Conservation (phyloP, 2,888 invertebrate genomes). For the Chorisops tibialis region DNA sequence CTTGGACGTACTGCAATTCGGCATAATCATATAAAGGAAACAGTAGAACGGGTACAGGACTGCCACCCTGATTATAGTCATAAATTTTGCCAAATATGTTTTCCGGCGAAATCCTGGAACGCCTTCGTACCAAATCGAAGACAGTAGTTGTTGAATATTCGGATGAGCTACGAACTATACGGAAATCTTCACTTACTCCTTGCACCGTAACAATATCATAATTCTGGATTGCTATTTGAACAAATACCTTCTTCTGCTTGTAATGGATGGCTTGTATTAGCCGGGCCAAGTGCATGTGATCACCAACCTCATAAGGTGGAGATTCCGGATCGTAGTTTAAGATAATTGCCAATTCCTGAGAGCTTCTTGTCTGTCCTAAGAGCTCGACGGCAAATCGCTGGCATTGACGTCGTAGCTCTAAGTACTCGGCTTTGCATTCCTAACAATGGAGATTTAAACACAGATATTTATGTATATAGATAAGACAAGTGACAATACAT, state of each 20-base stretch:
- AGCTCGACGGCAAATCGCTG: slow-evolving; percentile 90
- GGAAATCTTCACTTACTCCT: not conserved
- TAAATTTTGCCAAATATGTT: slow-evolving; percentile 66
- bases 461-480: not conserved
- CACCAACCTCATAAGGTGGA: slow-evolving; percentile 70
- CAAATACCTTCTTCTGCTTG: slow-evolving; percentile 85
- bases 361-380: slow-evolving; percentile 85
- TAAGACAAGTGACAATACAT: not conserved
- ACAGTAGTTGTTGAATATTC: slow-evolving; percentile 87
- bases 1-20: slow-evolving; percentile 73
- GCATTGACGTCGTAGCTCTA: slow-evolving; percentile 77
- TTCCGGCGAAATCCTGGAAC: slow-evolving; percentile 89
- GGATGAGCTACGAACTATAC: slow-evolving; percentile 90
- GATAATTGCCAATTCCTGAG: slow-evolving; percentile 88
- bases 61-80: slow-evolving; percentile 73
- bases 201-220: not conserved
- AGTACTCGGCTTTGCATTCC: slow-evolving; percentile 89
- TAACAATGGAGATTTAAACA: slow-evolving; percentile 39
- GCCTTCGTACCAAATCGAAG: slow-evolving; percentile 93
- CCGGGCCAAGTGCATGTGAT: slow-evolving; percentile 79
- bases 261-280: slow-evolving; percentile 88
- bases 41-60: slow-evolving; percentile 86
- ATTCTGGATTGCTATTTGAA: not conserved
- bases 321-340: slow-evolving; percentile 85
- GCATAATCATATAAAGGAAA: slow-evolving; percentile 77